A percentile compares a stretch with the other conserved stretches of the same genome.
Evolutionary conservation across 64 coral and sea anemone species (phyloP).

Genomic region (Porites lutea): DNA sequence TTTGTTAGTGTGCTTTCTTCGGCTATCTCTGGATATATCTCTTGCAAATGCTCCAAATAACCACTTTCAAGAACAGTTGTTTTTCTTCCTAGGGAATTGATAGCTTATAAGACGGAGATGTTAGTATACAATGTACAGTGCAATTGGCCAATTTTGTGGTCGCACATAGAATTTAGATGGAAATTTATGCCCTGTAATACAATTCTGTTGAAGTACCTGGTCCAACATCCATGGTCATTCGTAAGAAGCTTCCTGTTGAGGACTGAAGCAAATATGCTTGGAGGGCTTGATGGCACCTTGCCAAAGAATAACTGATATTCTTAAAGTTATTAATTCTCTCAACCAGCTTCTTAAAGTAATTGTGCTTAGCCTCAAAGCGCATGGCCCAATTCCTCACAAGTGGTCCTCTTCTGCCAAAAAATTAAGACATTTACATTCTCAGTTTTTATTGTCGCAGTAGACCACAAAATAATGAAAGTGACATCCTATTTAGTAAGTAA

Average conservation of each 20-base stretch:
- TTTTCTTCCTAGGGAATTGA: not conserved
- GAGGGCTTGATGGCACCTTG: conserved; percentile 48
- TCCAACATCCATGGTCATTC: conserved; percentile 45
- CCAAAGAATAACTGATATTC: conserved; percentile 59
- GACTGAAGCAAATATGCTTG: conserved; percentile 61
- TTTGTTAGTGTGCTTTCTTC: not conserved
- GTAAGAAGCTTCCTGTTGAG: conserved; percentile 42
- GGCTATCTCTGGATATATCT: not conserved
- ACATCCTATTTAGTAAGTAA: too few species aligned
- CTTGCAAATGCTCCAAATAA: not conserved
- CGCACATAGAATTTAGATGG: too few species aligned
- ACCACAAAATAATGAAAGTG: not conserved
- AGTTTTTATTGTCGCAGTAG: not conserved
- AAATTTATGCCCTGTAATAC: not conserved
- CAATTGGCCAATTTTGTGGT: too few species aligned
- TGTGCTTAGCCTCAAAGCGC: conserved; percentile 75
- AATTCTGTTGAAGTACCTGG: conserved; percentile 18
- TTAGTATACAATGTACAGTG: too few species aligned
- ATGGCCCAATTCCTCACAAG: conserved; percentile 71
- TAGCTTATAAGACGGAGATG: not conserved
- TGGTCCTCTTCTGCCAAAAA: conserved; percentile 51
- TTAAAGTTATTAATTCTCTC: conserved; percentile 60
- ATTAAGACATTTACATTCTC: not conserved
- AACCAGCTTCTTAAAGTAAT: conserved; percentile 68
- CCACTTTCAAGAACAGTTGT: conserved; percentile 44